Evolutionary conservation across 1,140 invertebrate species (phyloP).

Genomic region (Calliphora vicina): DNA sequence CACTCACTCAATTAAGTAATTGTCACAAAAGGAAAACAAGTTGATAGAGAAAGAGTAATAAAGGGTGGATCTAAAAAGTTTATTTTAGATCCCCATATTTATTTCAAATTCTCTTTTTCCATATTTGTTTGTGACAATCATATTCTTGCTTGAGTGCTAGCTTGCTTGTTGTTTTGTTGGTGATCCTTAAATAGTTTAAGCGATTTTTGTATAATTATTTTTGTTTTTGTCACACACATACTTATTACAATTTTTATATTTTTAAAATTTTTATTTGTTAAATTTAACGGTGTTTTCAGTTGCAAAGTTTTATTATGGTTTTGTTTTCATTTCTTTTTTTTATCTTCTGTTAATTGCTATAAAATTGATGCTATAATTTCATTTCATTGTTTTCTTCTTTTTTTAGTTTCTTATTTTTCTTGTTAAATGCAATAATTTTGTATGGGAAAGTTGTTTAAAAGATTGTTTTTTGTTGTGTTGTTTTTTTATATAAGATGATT

Average conservation of each 20-base stretch:
- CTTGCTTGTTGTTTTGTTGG: not conserved
- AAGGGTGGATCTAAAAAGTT: no score
- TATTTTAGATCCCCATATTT: no score
- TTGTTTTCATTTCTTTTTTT: not conserved
- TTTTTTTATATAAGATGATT: not conserved
- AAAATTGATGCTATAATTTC: not conserved
- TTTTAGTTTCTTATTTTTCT: not conserved
- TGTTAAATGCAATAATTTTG: constrained; percentile 6
- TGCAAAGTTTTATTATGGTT: constrained; percentile 8
- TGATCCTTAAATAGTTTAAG: constrained; percentile 15
- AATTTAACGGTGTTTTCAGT: constrained; percentile 33
- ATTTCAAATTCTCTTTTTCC: no score
- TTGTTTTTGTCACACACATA: constrained; percentile 6
- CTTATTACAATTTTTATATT: constrained; percentile 15
- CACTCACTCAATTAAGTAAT: no score
- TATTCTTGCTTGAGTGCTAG: not conserved
- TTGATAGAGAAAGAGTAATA: no score
- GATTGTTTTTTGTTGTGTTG: constrained; percentile 8
- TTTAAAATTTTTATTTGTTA: not conserved
- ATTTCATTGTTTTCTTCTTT: not conserved
- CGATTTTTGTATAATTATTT: constrained; percentile 16
- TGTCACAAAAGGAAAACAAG: no score
- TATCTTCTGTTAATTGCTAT: constrained; percentile 15
- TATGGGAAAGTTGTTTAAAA: constrained; percentile 6
- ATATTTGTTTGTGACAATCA: not conserved